Evolutionary conservation across 2,113 vertebrate genomes (phyloP).

Genomic region (Poeciliopsis prolifica): DNA sequence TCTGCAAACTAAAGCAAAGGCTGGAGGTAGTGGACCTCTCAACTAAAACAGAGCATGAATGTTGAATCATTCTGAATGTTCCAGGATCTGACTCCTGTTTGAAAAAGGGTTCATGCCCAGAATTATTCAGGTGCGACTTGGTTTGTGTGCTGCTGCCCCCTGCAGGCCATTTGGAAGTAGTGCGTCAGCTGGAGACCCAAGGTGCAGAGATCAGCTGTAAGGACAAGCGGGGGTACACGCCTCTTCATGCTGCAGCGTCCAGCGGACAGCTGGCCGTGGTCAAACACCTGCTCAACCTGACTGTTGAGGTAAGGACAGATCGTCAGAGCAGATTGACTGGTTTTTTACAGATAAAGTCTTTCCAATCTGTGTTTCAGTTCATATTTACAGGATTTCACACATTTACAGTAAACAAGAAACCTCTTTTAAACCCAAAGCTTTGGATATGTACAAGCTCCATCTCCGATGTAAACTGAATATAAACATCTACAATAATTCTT

Average conservation of each 20-base stretch:
- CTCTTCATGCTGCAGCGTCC: constrained; percentile 93
- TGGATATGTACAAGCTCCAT: no score
- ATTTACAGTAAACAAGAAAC: no score
- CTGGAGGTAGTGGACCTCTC: background rate
- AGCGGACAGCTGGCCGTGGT: constrained; percentile 91
- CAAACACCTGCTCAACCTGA: constrained; percentile 93
- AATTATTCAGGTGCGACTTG: background rate
- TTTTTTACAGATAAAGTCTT: no score
- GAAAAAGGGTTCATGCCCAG: background rate
- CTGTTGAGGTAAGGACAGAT: constrained; percentile 86
- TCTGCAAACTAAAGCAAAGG: no score
- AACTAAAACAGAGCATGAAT: no score
- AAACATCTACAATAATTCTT: no score
- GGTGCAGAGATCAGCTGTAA: constrained; percentile 95
- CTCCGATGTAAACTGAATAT: no score
- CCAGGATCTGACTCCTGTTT: background rate
- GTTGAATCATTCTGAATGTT: background rate
- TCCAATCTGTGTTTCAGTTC: no score
- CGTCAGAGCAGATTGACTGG: no score
- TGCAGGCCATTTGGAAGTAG: constrained; percentile 93
- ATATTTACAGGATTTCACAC: no score
- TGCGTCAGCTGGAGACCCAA: constrained; percentile 89
- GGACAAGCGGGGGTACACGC: constrained; percentile 96
- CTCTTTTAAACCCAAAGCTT: no score
- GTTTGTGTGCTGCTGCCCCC: constrained; percentile 10